phyloP scores from a whole-genome alignment of 2,888 invertebrate genomes.

The Aphrophora alni region DNA sequence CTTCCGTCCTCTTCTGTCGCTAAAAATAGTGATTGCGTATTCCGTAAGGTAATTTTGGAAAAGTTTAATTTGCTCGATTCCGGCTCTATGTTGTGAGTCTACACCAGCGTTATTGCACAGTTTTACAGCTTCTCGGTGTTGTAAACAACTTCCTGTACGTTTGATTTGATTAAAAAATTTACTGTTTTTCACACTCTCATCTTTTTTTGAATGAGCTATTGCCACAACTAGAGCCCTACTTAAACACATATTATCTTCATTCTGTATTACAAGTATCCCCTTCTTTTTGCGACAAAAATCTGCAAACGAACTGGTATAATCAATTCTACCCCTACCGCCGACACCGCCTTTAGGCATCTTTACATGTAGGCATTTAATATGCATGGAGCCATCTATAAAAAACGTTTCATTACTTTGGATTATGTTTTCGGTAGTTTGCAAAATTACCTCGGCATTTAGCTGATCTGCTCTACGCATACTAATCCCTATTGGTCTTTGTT shows the following conservation, averaged over 20 bases:
- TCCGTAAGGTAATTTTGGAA: not conserved
- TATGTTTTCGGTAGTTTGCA: too few species aligned
- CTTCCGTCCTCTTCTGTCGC: not conserved
- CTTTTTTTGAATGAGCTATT: slow-evolving; percentile 38
- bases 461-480: too few species aligned
- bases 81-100: not conserved
- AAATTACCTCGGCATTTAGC: too few species aligned
- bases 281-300: too few species aligned
- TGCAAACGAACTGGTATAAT: too few species aligned
- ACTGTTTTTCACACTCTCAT: not conserved
- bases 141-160: not conserved
- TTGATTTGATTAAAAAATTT: not conserved
- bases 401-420: too few species aligned
- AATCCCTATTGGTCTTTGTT: too few species aligned
- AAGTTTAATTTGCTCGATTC: not conserved
- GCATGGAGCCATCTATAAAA: too few species aligned
- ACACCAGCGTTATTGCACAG: not conserved
- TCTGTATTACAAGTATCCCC: slow-evolving; percentile 2
- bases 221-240: slow-evolving; percentile 41
- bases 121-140: not conserved
- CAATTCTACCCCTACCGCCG: too few species aligned
- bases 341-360: too few species aligned
- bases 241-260: slow-evolving; percentile 42
- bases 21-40: not conserved
- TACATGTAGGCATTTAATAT: too few species aligned